Conservation (phyloP, 2,888 invertebrate genomes). For the Eilema sororculum region DNA sequence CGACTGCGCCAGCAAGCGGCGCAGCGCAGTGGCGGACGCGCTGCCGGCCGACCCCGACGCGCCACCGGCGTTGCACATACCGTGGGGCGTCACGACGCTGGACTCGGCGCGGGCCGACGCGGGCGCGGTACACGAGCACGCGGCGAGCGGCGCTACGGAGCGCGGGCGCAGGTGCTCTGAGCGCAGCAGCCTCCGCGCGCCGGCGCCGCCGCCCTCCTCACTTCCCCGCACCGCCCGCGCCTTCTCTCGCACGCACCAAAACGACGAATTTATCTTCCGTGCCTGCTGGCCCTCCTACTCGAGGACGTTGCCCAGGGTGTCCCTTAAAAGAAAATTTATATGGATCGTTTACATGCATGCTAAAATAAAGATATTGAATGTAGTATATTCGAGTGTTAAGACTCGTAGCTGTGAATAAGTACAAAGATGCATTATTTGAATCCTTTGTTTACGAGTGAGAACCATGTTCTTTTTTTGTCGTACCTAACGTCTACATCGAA, state of each 20-base stretch:
- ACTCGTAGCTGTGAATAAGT: slow-evolving; percentile 4
- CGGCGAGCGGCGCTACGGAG: slow-evolving; percentile 87
- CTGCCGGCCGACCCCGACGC: slow-evolving; percentile 85
- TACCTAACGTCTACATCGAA: slow-evolving; percentile 24
- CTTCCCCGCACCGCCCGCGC: slow-evolving; percentile 78
- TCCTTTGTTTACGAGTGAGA: slow-evolving; percentile 31
- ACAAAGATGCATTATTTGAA: slow-evolving; percentile 7
- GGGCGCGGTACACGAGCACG: slow-evolving; percentile 82
- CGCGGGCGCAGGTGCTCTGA: slow-evolving; percentile 91
- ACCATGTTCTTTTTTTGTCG: slow-evolving; percentile 32
- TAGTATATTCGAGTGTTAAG: background rate
- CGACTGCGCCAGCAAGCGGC: slow-evolving; percentile 71
- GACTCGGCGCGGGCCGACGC: slow-evolving; percentile 72
- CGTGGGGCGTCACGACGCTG: slow-evolving; percentile 84
- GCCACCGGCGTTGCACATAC: slow-evolving; percentile 79
- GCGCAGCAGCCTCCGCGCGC: slow-evolving; percentile 89
- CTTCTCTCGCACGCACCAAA: slow-evolving; percentile 82
- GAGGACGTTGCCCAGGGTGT: slow-evolving; percentile 76
- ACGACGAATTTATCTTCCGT: slow-evolving; percentile 86
- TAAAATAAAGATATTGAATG: slow-evolving; percentile 5
- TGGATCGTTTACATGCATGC: slow-evolving; percentile 8
- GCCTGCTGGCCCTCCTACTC: slow-evolving; percentile 81
- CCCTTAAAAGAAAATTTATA: slow-evolving; percentile 38
- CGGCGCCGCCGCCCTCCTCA: slow-evolving; percentile 87
- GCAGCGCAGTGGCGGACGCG: slow-evolving; percentile 83